phyloP scores from a whole-genome alignment of 2,113 vertebrate species.

The Haemorhous mexicanus region DNA sequence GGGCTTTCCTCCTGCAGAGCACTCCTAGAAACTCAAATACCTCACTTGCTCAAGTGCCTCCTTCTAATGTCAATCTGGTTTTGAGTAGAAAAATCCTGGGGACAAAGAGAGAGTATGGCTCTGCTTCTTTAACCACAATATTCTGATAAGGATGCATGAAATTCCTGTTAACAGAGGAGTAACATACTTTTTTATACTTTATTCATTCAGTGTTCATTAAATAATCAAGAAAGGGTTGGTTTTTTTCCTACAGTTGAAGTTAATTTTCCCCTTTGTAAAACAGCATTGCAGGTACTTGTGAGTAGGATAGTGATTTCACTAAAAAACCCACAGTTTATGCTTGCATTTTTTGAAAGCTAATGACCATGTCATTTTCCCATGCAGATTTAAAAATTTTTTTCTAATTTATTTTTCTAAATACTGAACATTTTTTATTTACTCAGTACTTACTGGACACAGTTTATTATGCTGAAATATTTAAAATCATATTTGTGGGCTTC shows the following conservation, averaged over 20 bases:
- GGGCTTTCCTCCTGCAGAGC: not conserved
- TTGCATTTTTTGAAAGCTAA: not conserved
- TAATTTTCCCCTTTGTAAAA: not conserved
- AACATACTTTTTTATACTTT: not conserved
- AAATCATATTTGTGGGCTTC: not conserved
- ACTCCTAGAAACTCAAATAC: not conserved
- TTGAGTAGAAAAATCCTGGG: not conserved
- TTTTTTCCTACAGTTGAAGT: not conserved
- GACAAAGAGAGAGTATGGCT: not conserved
- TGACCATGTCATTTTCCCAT: not conserved
- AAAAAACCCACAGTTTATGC: not conserved
- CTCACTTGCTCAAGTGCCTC: not conserved
- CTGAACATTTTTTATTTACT: not conserved
- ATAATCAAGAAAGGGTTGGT: not conserved
- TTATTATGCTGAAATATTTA: not conserved
- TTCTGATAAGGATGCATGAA: slow-evolving; percentile 23
- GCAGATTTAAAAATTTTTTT: not conserved
- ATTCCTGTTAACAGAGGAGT: not conserved
- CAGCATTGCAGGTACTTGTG: not conserved
- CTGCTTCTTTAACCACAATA: not conserved
- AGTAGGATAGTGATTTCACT: not conserved
- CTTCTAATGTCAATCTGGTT: not conserved
- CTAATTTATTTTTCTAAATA: not conserved
- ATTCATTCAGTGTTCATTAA: not conserved
- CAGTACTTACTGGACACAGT: not conserved